Evolutionary conservation across 2,113 vertebrate genomes (phyloP), one percentile per base, ranked within the genome.

Genomic region (Meriones unguiculatus): DNA sequence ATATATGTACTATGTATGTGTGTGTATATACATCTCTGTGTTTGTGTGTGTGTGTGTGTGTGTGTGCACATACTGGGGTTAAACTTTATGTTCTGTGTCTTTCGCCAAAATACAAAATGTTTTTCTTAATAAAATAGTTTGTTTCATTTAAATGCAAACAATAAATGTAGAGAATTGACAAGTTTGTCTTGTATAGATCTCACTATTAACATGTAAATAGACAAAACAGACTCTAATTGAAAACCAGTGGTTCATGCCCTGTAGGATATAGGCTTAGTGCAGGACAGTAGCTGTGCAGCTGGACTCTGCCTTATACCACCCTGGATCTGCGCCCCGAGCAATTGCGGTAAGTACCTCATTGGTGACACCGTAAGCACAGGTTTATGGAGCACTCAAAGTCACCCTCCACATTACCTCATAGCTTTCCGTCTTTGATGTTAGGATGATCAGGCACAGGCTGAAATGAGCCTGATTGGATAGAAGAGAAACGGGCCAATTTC

Each of bases 401-500:
- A 20, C 3, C 25, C 20, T 70, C 30, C 11, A 4, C 8, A 41
- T 86, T 14, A 38, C 30, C 22, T 94, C 35, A 3, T 59, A 18
- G 3, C 62, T 92, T 64, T 72, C 86, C 24, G 17, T 87, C 62
- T 93, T 86, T 81, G 90, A 67, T 92, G 38, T 72, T 57, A 57
- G 17, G 18, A 91, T 85, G 50, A 57, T 82, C n/a, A 54, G 64
- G 24, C 12, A 65, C 54, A 18, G 17, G 22, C 32, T 87, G 57
- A 62, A 50, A 85, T 7, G 25, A 95, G 17, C 12, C 24, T 59
- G 64, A 1, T 15, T 82, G 46, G 76, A 50, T 69, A 35, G 91
- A 69, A 54, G 94, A 77, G n/a, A 85, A 85, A 85, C 32, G 65
- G 90, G 72, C 77, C 73, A 13, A 73, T 92, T 81, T 89, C 82